Evolutionary conservation across 2,113 vertebrate species (phyloP).

Genomic region (Podilymbus podiceps): DNA sequence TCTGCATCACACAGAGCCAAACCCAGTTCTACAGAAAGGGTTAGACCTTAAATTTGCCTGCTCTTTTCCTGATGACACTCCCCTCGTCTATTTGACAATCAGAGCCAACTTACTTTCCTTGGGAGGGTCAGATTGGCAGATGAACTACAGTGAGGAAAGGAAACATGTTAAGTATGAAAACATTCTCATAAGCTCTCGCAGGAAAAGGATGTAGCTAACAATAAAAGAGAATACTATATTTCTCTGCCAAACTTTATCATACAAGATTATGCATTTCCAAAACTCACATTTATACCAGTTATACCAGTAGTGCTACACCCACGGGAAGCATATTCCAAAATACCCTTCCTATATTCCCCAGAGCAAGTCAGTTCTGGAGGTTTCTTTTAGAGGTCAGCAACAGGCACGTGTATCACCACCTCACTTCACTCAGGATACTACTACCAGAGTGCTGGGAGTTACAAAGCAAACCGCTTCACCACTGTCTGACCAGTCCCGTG

Average conservation of each 20-base stretch:
- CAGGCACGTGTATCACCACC: neutral
- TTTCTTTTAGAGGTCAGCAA: neutral
- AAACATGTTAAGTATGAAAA: constrained; percentile 53
- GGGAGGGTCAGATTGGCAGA: constrained; percentile 44
- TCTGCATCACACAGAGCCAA: neutral
- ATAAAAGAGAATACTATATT: neutral
- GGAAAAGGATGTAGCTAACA: constrained; percentile 63
- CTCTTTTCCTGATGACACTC: neutral
- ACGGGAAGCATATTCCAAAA: neutral
- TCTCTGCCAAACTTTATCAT: neutral
- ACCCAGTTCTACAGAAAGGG: neutral
- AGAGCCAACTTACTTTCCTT: constrained; percentile 17
- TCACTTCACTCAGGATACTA: neutral
- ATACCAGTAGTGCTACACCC: neutral
- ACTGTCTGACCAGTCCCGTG: neutral
- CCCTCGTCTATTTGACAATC: neutral
- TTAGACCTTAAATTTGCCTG: neutral
- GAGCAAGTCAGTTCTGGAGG: neutral
- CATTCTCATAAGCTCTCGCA: constrained; percentile 36
- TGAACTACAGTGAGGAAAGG: constrained; percentile 9
- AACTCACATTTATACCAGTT: neutral
- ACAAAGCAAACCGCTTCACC: neutral
- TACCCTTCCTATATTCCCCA: neutral
- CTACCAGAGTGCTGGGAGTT: neutral
- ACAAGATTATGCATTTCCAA: neutral